Evolutionary conservation across 1,140 invertebrate species (phyloP).

Genomic region (Parasteatoda tepidariorum): DNA sequence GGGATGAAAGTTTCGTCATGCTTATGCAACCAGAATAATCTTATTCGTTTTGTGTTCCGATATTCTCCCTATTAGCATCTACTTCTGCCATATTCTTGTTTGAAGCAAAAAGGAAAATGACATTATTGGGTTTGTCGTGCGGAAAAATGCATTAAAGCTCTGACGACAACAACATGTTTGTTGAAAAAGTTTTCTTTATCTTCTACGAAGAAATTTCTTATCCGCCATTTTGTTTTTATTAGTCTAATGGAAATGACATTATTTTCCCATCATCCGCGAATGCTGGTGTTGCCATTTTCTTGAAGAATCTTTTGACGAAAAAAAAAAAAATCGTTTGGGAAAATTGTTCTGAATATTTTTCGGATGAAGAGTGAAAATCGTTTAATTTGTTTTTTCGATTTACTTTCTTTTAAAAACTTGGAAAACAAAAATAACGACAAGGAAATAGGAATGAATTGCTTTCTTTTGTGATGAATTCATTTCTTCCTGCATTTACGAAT

Average conservation of each 20-base stretch:
- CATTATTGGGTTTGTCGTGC: constrained; percentile 42
- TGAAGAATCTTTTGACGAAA: no score
- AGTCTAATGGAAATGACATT: neutral
- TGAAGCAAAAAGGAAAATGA: neutral
- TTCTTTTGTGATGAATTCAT: no score
- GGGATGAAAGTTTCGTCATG: constrained; percentile 31
- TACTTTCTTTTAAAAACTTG: no score
- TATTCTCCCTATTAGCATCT: constrained; percentile 19
- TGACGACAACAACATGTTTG: neutral
- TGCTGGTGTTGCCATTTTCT: neutral
- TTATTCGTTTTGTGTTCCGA: neutral
- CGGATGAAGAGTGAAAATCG: no score
- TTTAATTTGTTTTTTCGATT: no score
- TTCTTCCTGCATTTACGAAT: no score
- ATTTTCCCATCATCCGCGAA: neutral
- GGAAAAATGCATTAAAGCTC: constrained; percentile 31
- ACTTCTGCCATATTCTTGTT: neutral
- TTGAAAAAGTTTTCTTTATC: neutral
- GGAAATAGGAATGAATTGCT: no score
- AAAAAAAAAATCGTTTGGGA: no score
- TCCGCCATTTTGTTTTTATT: neutral
- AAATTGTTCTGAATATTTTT: no score
- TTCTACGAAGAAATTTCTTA: neutral
- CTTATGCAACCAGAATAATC: constrained; percentile 46
- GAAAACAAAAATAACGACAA: no score